These are phyloP conservation scores for Mastigias papua DNA, from an alignment of 30 jellyfish, hydroid and myxozoan species.

Conservation along the genomic window DNA sequence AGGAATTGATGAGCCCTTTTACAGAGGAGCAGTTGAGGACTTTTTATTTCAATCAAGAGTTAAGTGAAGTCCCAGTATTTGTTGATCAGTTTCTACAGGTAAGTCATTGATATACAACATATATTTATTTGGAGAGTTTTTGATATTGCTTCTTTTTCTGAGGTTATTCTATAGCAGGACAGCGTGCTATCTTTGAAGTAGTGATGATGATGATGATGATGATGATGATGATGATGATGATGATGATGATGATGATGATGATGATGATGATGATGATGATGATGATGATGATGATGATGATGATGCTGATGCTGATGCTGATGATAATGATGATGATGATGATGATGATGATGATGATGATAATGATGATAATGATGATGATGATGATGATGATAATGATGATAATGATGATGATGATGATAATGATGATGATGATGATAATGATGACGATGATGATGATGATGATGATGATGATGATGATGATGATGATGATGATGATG, in stretches of 20 bases:
- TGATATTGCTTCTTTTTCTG: too few species aligned
- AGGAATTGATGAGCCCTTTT: constrained; percentile 32
- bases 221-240: not conserved
- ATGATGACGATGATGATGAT: constrained; percentile 34
- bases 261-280: constrained; percentile 22
- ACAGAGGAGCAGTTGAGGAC: constrained; percentile 72
- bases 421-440: constrained; percentile 36
- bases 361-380: constrained; percentile 15
- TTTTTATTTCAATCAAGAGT: constrained; percentile 77
- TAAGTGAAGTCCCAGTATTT: constrained; percentile 67
- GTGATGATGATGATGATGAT: not conserved
- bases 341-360: not conserved
- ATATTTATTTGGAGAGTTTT: too few species aligned
- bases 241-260: constrained; percentile 6
- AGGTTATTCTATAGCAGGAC: too few species aligned
- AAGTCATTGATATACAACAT: not conserved
- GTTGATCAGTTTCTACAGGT: constrained; percentile 88
- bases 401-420: constrained; percentile 39
- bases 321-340: constrained; percentile 28
- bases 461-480: constrained; percentile 23
- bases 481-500: constrained; percentile 1
- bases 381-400: constrained; percentile 44
- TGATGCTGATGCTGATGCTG: constrained; percentile 44
- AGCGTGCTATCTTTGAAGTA: not conserved
- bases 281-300: constrained; percentile 53